Evolutionary conservation across 23 tunicate genomes (phyloP), one percentile per base, ranked within the genome.

Genomic region (Clavelina lepadiformis): DNA sequence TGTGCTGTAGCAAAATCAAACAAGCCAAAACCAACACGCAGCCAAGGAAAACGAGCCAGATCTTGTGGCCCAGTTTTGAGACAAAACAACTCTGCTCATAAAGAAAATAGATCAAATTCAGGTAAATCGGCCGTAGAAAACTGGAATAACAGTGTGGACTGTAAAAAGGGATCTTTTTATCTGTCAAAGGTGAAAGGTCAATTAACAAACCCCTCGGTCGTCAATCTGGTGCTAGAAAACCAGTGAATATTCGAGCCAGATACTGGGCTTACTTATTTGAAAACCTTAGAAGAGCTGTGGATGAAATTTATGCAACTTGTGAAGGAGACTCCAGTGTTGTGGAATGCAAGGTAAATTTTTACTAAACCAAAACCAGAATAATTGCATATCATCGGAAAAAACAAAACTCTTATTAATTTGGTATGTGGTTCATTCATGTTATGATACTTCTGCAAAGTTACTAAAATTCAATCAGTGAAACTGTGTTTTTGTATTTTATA

Each of bases 181-280:
- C 15, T 23, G 13, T 28, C 13, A 20, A 25, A 69, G 75, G 24
- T n/a, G 72, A 66, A 3, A 26, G 13, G 7, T 28, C 72, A 8
- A 2, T 21, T 3, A 66, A 66, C 28, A 66, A 66, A 27, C 22
- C 57, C 19, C 57, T 44, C 3, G 34, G 15, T 23, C 72, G 34
- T 46, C 47, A 47, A 19, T 36, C 58, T 3, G 78, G 60, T 56
- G 33, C 45, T 13, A 57, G 76, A 33, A 71, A 72, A 46, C 86
- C 68, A 28, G 79, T 81, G 4, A 89, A 85, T 59, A 76, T 89
- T 28, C 75, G 97, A 11, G 97, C 97, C 19, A 45, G 97, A 23
- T 89, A 89, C 31, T 89, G 97, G 97, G 97, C 89, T 6, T 89
- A 89, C 52, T 70, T 89, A 55, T 89, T 89, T 58, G 97, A 89